These are phyloP conservation scores for Silurus glanis DNA, from an alignment of 2,113 vertebrate genomes.

Conservation along the genomic window DNA sequence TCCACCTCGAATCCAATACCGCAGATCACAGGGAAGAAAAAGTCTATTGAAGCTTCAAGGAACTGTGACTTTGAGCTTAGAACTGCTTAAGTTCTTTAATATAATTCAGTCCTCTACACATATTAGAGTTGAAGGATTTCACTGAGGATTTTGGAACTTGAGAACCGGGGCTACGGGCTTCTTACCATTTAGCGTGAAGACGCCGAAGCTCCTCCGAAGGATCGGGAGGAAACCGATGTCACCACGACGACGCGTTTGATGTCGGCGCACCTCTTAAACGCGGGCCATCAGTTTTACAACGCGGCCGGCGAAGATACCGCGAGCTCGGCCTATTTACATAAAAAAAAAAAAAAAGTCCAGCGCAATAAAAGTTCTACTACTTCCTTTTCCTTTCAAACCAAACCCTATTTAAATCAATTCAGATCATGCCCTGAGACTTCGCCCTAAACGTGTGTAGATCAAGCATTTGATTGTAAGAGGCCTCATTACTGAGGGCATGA, in stretches of 20 bases:
- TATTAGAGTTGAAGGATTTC: slow-evolving; percentile 19
- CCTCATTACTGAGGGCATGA: slow-evolving; percentile 45
- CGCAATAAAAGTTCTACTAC: neutral
- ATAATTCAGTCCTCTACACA: slow-evolving; percentile 30
- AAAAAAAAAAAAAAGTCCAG: neutral
- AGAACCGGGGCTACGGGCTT: slow-evolving; percentile 12
- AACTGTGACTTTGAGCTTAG: slow-evolving; percentile 23
- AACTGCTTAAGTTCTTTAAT: slow-evolving; percentile 36
- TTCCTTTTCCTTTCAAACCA: neutral
- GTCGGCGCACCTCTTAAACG: slow-evolving; percentile 1
- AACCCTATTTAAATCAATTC: slow-evolving; percentile 27
- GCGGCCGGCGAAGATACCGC: neutral
- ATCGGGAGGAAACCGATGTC: neutral
- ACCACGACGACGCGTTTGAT: neutral
- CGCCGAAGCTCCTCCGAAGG: neutral
- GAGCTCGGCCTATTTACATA: neutral
- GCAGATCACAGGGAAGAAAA: slow-evolving; percentile 19
- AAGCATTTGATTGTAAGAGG: slow-evolving; percentile 22
- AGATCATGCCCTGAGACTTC: slow-evolving; percentile 13
- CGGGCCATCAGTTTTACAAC: slow-evolving; percentile 1
- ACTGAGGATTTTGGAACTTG: slow-evolving; percentile 20
- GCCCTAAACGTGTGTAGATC: slow-evolving; percentile 21
- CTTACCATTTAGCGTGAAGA: slow-evolving; percentile 27
- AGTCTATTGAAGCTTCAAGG: slow-evolving; percentile 26
- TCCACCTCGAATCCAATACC: slow-evolving; percentile 13